Evolutionary conservation across 2,113 vertebrate species (phyloP), one percentile per base, ranked within the genome.

Genomic region (Tetrao urogallus): DNA sequence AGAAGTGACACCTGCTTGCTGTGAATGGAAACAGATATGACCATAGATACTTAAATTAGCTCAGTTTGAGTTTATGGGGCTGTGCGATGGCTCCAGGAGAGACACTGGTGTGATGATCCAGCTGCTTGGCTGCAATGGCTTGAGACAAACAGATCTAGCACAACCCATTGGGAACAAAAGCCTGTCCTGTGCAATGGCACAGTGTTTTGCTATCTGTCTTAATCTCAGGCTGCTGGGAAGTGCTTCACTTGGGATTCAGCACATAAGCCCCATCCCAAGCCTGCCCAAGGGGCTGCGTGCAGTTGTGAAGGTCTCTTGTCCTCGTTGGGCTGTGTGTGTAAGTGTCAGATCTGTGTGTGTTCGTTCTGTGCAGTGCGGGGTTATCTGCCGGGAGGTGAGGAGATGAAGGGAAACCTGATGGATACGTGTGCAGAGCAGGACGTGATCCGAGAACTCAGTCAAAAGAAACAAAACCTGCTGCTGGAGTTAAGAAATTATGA

Each of bases 401-500:
- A 99, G 66, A 97, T 98, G 89, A 98, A 98, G 85, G 99, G 99
- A 61, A 99, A 97, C 91, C 97, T 99, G 8, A 98, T 99, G 98
- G 99, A 99, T 94, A 95, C 97, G 28, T 99, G 97, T 11, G 96
- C 98, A 43, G 99, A 99, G 81, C 99, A 99, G 97, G 99, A 99
- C 89, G 97, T 99, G 10, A 97, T 99, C 92, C 97, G 99, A 94
- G 99, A 99, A 86, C 98, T 99, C 83, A 99, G 99, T 95, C 99
- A 99, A 70, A 99, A 99, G 78, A 98, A 98, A 93, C 99, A 99
- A 96, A 99, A 98, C 82, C 97, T 99, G 43, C 91, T 99, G 88
- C 97, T 99, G 61, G 99, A 99, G 92, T 98, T 99, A 34, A 98
- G 98, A 54, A 99, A 99, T 97, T 99, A 99, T 30, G 98, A 99